Conservation (phyloP, 2,888 invertebrate species). For the Bellardia pandia region DNA sequence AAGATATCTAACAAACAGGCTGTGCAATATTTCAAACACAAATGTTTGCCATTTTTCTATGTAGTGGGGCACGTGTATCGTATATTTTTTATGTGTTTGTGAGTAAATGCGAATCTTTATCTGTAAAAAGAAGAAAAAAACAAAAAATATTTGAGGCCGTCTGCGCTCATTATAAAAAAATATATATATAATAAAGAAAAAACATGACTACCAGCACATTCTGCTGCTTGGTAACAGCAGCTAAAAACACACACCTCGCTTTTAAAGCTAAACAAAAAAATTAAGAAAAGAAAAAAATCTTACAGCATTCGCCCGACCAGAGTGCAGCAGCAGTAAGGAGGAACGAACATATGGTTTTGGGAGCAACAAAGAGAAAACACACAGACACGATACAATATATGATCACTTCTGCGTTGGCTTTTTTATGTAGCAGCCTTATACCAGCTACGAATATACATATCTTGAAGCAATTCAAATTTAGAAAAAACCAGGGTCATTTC, state of each 20-base stretch:
- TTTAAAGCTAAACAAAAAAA: slow-evolving; percentile 59
- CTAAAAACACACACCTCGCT: slow-evolving; percentile 68
- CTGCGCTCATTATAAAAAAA: slow-evolving; percentile 66
- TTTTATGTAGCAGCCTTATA: slow-evolving; percentile 22
- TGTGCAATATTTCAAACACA: slow-evolving; percentile 35
- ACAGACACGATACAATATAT: slow-evolving; percentile 36
- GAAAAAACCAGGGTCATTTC: slow-evolving; percentile 81
- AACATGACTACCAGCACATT: slow-evolving; percentile 62
- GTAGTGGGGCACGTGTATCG: slow-evolving; percentile 83
- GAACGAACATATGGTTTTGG: slow-evolving; percentile 67
- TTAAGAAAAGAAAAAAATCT: slow-evolving; percentile 47
- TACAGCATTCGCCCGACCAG: slow-evolving; percentile 68
- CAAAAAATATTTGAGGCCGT: slow-evolving; percentile 64
- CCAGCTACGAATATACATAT: slow-evolving; percentile 43
- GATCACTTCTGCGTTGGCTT: slow-evolving; percentile 66
- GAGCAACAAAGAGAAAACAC: slow-evolving; percentile 27
- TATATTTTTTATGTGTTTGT: slow-evolving; percentile 66
- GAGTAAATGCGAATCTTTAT: slow-evolving; percentile 72
- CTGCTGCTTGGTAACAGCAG: slow-evolving; percentile 74
- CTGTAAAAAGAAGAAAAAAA: slow-evolving; percentile 46
- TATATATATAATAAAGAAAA: slow-evolving; percentile 48
- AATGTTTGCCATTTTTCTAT: slow-evolving; percentile 75
- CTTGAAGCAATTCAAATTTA: slow-evolving; percentile 78
- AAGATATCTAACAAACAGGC: slow-evolving; percentile 31
- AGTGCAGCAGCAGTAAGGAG: slow-evolving; percentile 65